These are phyloP conservation scores for Eurosta solidaginis DNA, from an alignment of 1,140 invertebrate species.

Conservation along the genomic window DNA sequence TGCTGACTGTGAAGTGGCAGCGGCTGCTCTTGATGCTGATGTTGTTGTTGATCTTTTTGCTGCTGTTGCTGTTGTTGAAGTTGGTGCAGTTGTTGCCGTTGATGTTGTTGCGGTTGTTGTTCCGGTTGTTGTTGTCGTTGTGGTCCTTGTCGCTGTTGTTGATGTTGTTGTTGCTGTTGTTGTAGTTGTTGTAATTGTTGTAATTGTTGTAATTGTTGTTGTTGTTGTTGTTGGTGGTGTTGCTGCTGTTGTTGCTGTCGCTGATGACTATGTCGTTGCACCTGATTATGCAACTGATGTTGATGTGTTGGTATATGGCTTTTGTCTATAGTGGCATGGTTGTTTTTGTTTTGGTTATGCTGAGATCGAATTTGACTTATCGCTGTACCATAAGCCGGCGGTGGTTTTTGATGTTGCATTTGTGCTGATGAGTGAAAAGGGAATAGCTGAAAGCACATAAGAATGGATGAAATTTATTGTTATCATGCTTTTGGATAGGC, in stretches of 20 bases:
- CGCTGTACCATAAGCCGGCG: conserved; percentile 57
- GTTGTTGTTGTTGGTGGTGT: no score
- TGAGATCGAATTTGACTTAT: conserved; percentile 60
- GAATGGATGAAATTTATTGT: neutral
- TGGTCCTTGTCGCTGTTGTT: neutral
- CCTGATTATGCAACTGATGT: conserved; percentile 3
- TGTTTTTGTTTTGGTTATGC: conserved; percentile 56
- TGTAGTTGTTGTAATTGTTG: neutral
- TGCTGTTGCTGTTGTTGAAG: conserved; percentile 17
- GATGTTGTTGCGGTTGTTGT: neutral
- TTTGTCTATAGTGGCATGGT: conserved; percentile 34
- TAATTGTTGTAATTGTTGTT: conserved; percentile 7
- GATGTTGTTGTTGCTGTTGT: neutral
- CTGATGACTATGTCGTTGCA: neutral
- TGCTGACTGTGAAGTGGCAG: neutral
- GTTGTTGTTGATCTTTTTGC: neutral
- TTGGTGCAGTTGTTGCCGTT: neutral
- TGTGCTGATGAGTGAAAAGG: conserved; percentile 41
- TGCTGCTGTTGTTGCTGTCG: conserved; percentile 11
- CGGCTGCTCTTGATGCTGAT: neutral
- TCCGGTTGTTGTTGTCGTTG: neutral
- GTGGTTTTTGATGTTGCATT: conserved; percentile 53
- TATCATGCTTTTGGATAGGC: no score
- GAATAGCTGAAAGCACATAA: conserved; percentile 50
- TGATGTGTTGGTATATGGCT: neutral